These are phyloP conservation scores for Natator depressus DNA, from an alignment of 2,113 vertebrate genomes.

Conservation along the genomic window DNA sequence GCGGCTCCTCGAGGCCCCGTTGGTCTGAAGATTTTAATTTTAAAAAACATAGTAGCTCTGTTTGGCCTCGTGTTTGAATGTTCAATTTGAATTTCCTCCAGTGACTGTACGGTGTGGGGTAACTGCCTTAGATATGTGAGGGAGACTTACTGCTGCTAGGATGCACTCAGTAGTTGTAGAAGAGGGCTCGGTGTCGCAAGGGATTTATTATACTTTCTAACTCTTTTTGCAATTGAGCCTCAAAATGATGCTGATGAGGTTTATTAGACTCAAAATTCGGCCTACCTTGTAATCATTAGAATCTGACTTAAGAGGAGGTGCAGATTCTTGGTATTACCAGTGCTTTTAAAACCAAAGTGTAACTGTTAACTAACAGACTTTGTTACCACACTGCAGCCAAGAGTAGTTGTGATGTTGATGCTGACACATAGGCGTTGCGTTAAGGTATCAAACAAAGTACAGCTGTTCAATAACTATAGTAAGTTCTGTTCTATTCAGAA, in stretches of 20 bases:
- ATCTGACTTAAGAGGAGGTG: neutral
- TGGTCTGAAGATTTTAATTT: neutral
- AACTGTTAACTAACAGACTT: rapidly evolving
- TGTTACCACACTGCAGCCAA: neutral
- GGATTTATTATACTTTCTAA: neutral
- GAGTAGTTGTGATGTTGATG: rapidly evolving
- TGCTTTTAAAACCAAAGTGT: neutral
- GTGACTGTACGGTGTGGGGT: rapidly evolving
- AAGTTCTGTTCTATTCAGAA: rapidly evolving
- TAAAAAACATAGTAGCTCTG: neutral
- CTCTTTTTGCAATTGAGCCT: neutral
- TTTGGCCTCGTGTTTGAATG: neutral
- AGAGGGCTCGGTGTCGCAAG: neutral
- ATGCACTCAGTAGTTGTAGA: neutral
- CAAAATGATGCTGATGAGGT: neutral
- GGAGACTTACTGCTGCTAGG: neutral
- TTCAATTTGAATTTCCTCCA: neutral
- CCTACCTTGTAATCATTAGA: neutral
- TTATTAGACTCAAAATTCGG: neutral
- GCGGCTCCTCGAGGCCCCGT: neutral
- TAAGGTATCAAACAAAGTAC: neutral
- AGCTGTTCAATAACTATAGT: neutral
- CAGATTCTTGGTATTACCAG: neutral
- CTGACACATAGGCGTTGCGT: neutral
- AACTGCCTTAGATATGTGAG: neutral